These are phyloP conservation scores for Xiphorhynchus erythropygius DNA, from an alignment of 2,797 vertebrate genomes.

Conservation along the genomic window DNA sequence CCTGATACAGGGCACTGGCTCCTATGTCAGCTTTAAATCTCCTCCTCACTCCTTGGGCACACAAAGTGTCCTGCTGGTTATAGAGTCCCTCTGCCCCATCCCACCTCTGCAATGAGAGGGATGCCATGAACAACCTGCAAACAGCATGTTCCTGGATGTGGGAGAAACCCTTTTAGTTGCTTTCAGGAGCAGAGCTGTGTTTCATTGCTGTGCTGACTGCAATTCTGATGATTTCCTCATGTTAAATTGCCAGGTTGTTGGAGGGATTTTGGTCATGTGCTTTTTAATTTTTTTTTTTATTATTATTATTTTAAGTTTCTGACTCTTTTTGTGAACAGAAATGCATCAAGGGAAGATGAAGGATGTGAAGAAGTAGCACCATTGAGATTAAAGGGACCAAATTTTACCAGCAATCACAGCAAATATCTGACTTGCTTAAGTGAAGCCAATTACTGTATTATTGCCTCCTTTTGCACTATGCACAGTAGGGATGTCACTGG, in stretches of 20 bases:
- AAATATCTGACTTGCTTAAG: conserved; percentile 83
- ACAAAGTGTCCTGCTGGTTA: background rate
- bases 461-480: conserved; percentile 84
- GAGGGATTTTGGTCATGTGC: background rate
- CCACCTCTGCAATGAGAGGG: background rate
- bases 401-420: conserved; percentile 79
- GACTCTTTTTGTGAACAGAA: background rate
- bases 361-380: conserved; percentile 49
- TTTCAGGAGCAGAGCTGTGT: background rate
- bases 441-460: conserved; percentile 86
- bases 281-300: background rate
- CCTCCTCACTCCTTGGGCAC: background rate
- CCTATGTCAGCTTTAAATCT: background rate
- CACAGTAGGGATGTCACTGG: conserved; percentile 86
- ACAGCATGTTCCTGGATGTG: accelerated
- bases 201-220: background rate
- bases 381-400: conserved; percentile 75
- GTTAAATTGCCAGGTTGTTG: background rate
- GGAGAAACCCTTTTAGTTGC: background rate
- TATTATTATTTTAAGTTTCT: background rate
- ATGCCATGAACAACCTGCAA: background rate
- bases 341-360: conserved; percentile 50
- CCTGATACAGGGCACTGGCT: accelerated
- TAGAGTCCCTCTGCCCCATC: background rate
- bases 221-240: background rate